These are phyloP conservation scores for Drosophila erecta DNA, from an alignment of 1,140 invertebrate genomes.

Conservation along the genomic window DNA sequence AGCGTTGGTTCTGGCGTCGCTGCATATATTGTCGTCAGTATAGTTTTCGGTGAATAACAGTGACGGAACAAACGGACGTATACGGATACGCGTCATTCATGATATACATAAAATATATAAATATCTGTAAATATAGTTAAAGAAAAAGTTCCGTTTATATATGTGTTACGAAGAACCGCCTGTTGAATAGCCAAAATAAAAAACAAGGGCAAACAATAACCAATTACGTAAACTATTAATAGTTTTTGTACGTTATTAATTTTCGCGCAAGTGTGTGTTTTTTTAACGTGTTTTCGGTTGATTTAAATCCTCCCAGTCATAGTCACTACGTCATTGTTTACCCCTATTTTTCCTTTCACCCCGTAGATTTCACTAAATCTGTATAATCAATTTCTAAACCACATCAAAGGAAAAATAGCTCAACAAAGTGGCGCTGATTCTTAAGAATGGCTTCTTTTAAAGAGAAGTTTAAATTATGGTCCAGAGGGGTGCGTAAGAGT, in stretches of 20 bases:
- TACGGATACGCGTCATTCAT: constrained; percentile 27
- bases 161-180: background rate
- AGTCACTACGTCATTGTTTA: constrained; percentile 29
- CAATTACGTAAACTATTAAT: constrained; percentile 47
- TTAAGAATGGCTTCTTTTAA: constrained; percentile 80
- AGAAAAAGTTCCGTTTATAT: no score
- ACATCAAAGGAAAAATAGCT: constrained; percentile 4
- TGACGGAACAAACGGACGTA: constrained; percentile 38
- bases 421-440: constrained; percentile 44
- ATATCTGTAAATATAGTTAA: no score
- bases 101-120: background rate
- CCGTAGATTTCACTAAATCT: background rate
- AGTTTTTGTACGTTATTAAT: constrained; percentile 15
- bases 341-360: constrained; percentile 9
- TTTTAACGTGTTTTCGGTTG: constrained; percentile 52
- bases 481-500: constrained; percentile 81
- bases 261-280: constrained; percentile 13
- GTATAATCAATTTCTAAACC: constrained; percentile 5
- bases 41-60: constrained; percentile 67
- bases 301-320: constrained; percentile 60
- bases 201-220: constrained; percentile 23
- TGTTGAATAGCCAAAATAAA: constrained; percentile 20
- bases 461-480: constrained; percentile 83
- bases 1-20: constrained; percentile 22
- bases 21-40: constrained; percentile 36